phyloP scores from a whole-genome alignment of 2,888 invertebrate species.

The Trissolcus japonicus region DNA sequence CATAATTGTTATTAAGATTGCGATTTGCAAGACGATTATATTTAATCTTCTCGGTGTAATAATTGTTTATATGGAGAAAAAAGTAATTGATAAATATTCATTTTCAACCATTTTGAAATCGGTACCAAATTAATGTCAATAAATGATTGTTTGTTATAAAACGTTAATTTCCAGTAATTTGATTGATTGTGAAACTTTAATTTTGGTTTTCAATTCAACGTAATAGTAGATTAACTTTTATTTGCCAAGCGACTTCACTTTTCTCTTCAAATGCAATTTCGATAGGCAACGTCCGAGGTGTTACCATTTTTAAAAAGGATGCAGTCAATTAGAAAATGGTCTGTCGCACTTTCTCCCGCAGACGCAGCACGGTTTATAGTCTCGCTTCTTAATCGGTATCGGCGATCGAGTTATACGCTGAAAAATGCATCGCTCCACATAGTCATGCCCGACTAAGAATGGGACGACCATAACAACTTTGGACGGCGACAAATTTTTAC shows the following conservation, averaged over 20 bases:
- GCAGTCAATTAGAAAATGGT: slow-evolving; percentile 73
- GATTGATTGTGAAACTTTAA: not conserved
- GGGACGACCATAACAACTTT: slow-evolving; percentile 27
- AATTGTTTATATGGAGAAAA: not conserved
- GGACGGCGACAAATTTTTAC: slow-evolving; percentile 24
- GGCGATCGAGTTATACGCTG: slow-evolving; percentile 39
- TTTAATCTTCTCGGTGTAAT: not conserved
- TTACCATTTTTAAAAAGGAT: slow-evolving; percentile 68
- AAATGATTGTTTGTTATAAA: too few relatives aligned
- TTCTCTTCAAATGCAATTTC: slow-evolving; percentile 44
- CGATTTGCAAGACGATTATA: slow-evolving; percentile 18
- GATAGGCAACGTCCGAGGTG: slow-evolving; percentile 48
- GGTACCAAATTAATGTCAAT: too few relatives aligned
- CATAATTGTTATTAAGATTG: slow-evolving; percentile 56
- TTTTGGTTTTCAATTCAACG: slow-evolving; percentile 1
- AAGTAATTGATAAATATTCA: not conserved
- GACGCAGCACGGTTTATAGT: slow-evolving; percentile 26
- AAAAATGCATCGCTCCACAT: slow-evolving; percentile 38
- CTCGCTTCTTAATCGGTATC: slow-evolving; percentile 58
- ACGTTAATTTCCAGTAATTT: not conserved
- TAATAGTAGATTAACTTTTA: slow-evolving; percentile 2
- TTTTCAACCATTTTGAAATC: not conserved
- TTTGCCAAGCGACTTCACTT: slow-evolving; percentile 24
- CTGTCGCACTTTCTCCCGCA: slow-evolving; percentile 69
- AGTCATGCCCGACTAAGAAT: slow-evolving; percentile 28